Base-by-base conservation (phyloP, 2,797 vertebrate species). In the Macrochelys suwanniensis region DNA sequence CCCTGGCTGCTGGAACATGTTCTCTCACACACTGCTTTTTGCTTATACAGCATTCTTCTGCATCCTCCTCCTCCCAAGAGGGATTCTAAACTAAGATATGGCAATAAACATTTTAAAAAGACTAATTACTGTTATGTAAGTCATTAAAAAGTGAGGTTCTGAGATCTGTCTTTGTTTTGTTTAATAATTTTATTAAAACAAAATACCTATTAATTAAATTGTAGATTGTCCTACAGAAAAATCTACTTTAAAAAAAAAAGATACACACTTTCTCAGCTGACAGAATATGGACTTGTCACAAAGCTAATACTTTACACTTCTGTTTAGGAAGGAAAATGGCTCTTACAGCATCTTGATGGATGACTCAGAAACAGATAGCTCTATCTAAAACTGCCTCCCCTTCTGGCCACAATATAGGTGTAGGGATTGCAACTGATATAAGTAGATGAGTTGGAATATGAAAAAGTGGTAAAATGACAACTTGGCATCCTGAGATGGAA, bases 121-220 rank as follows among this genome's bases (percentile, higher is more conserved):
- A 54, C 53, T 54, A 54, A 54, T 54, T 54, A 54, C 53, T 23
- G 21, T 7, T 54, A 54, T 54, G 7, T 54, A 54, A 54, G 51
- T 53, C 51, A 53, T 53, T 53, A 21, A 53, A 53, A 53, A 53
- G 21, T 54, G 53, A 54, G 53, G 21, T 54, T 50, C 49, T 50
- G 47, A 49, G 47, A 49, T 15, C 11, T 50, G 12, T 50, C 49
- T 50, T 50, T 50, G 49, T 50, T 54, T 54, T 54, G 21, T 54
- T 54, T 54, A 54, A 54, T 54, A 54, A 54, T 54, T 54, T 54
- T 7, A 19, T 54, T 54, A 54, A 54, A 54, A 54, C 53, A 54
- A 54, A 54, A 54, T 54, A 88, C 65, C 90, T 25, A 25, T 77
- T 11, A 83, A 94, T 15, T 78, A 15, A 84, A 51, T 15, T 80